A percentile compares a stretch with the other conserved stretches of the same genome.
phyloP scores from a whole-genome alignment of 2,797 vertebrate genomes.

The Acrossocheilus fasciatus region DNA sequence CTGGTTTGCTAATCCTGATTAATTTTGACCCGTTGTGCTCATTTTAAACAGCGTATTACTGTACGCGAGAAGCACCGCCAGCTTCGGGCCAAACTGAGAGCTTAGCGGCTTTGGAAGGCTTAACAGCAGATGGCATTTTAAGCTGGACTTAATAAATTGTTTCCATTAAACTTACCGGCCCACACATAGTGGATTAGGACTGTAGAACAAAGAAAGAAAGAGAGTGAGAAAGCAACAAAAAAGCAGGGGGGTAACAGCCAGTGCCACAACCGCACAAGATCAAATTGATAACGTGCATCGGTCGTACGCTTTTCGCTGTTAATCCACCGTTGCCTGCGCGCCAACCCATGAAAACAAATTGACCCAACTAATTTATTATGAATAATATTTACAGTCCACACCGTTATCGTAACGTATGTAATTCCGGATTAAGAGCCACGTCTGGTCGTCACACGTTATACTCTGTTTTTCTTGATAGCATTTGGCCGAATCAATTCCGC shows the following conservation, averaged over 20 bases:
- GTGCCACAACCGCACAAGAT: conserved; percentile 65
- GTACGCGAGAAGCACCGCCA: conserved; percentile 82
- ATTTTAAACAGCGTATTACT: conserved; percentile 88
- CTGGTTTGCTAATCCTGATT: conserved; percentile 87
- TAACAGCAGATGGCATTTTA: conserved; percentile 89
- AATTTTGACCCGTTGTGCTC: conserved; percentile 88
- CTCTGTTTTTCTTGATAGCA: conserved; percentile 37
- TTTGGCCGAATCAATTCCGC: conserved; percentile 42
- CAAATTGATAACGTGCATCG: conserved; percentile 63
- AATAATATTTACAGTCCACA: conserved; percentile 35
- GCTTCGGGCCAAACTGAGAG: conserved; percentile 82
- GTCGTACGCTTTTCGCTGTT: conserved; percentile 11
- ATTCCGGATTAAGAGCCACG: conserved; percentile 35
- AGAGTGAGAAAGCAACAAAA: conserved; percentile 72
- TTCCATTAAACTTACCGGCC: conserved; percentile 89
- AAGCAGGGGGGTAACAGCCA: conserved; percentile 39
- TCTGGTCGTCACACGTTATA: conserved; percentile 12
- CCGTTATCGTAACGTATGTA: conserved; percentile 13
- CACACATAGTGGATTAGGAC: conserved; percentile 85
- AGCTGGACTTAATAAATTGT: conserved; percentile 89
- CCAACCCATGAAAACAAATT: conserved; percentile 35
- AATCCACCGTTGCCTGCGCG: conserved; percentile 11
- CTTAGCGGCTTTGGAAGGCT: conserved; percentile 86
- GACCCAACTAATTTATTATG: conserved; percentile 24
- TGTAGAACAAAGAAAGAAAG: conserved; percentile 78